Percentiles rank a stretch among this genome's conserved stretches.
Conservation (phyloP, 2,113 vertebrate species). For the Hydrochoerus hydrochaeris region DNA sequence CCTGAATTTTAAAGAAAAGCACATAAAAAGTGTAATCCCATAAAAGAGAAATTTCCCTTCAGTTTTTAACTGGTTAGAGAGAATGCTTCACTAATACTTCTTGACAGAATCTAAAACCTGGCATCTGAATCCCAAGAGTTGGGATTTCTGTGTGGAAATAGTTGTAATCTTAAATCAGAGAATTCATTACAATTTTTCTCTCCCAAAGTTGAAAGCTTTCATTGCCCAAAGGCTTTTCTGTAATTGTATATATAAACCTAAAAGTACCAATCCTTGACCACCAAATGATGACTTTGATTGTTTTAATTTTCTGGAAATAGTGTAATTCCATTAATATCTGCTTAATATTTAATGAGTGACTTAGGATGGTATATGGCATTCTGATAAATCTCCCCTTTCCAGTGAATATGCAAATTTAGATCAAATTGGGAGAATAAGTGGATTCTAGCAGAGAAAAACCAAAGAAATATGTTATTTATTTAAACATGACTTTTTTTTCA, state of each 20-base stretch:
- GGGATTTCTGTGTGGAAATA: not conserved
- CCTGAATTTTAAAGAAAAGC: not conserved
- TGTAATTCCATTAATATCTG: slow-evolving; percentile 70
- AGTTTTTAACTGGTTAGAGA: not conserved
- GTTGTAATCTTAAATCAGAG: slow-evolving; percentile 10
- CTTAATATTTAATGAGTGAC: slow-evolving; percentile 73
- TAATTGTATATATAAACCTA: slow-evolving; percentile 38
- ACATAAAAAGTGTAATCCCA: not conserved
- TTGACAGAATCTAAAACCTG: slow-evolving; percentile 28
- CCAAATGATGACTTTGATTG: slow-evolving; percentile 58
- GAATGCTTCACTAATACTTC: not conserved
- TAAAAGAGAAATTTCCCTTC: not conserved
- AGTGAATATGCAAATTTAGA: slow-evolving; percentile 51
- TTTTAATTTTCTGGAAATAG: slow-evolving; percentile 65
- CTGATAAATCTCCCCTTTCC: not conserved
- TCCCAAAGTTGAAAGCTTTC: slow-evolving; percentile 37
- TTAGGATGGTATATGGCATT: slow-evolving; percentile 22
- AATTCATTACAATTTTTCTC: slow-evolving; percentile 26
- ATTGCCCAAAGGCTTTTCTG: slow-evolving; percentile 7
- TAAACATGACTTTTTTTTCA: slow-evolving; percentile 40
- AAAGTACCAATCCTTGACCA: slow-evolving; percentile 20
- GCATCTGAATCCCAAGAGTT: slow-evolving; percentile 22
- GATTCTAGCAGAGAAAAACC: not conserved
- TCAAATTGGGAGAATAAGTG: slow-evolving; percentile 47
- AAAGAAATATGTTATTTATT: not conserved